Percentiles rank a stretch among this genome's conserved stretches.
Evolutionary conservation across 1,140 invertebrate genomes (phyloP).

Genomic region (Rhyzopertha dominica): DNA sequence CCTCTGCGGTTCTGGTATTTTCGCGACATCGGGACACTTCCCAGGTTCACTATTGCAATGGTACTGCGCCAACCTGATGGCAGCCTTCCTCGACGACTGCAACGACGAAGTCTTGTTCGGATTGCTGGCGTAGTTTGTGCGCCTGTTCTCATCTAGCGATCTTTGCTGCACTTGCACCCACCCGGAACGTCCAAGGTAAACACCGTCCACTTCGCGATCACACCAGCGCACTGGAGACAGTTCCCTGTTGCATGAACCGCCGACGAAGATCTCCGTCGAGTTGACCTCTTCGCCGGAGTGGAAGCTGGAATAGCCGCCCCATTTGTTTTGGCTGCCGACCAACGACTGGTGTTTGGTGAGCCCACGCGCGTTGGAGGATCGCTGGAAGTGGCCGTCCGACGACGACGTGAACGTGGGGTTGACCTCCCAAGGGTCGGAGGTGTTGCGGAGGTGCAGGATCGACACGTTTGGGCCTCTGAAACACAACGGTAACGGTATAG

Average conservation of each 20-base stretch:
- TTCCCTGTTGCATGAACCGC: conserved; percentile 47
- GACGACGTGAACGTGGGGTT: conserved; percentile 26
- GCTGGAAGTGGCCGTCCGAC: conserved; percentile 15
- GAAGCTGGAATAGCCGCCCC: conserved; percentile 27
- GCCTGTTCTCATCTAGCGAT: conserved; percentile 52
- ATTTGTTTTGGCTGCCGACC: conserved; percentile 31
- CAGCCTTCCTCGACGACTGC: conserved; percentile 41
- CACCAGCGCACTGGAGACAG: conserved; percentile 58
- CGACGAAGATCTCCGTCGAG: conserved; percentile 46
- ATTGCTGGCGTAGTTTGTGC: conserved; percentile 44
- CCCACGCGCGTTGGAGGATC: conserved; percentile 33
- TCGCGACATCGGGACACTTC: conserved; percentile 33
- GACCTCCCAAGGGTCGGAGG: conserved; percentile 53
- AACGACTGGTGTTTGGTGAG: conserved; percentile 40
- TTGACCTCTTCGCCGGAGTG: conserved; percentile 44
- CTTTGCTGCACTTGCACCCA: conserved; percentile 58
- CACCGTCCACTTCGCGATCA: conserved; percentile 55
- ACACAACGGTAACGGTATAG: conserved; percentile 25
- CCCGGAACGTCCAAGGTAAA: conserved; percentile 53
- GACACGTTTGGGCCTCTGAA: conserved; percentile 55
- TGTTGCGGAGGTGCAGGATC: conserved; percentile 51
- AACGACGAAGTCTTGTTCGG: conserved; percentile 37
- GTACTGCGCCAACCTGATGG: conserved; percentile 53
- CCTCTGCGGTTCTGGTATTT: conserved; percentile 27
- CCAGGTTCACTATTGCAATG: conserved; percentile 55